These are phyloP conservation scores for Heliconius ismenius DNA, from an alignment of 2,888 invertebrate genomes.

Conservation along the genomic window DNA sequence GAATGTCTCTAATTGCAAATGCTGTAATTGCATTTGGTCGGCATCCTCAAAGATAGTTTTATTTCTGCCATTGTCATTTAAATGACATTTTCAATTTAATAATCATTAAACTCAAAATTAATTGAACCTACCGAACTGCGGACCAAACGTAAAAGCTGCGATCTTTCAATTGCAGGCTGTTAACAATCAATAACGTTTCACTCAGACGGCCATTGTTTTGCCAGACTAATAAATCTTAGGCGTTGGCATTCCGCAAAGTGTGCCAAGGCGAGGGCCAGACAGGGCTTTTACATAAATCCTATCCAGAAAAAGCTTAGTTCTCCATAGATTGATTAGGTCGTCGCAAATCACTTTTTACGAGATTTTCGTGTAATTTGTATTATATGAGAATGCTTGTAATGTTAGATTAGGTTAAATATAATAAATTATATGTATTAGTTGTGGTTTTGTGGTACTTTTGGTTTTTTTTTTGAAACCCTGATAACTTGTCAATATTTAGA, in stretches of 20 bases:
- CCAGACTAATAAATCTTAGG: slow-evolving; percentile 44
- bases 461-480: neutral
- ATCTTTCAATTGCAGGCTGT: slow-evolving; percentile 36
- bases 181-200: slow-evolving; percentile 42
- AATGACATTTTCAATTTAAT: neutral
- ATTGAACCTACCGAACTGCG: slow-evolving; percentile 24
- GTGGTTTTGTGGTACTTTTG: neutral
- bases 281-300: slow-evolving; percentile 37
- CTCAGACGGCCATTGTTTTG: slow-evolving; percentile 42
- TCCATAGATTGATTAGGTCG: slow-evolving; percentile 30
- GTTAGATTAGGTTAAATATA: neutral
- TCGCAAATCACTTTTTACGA: slow-evolving; percentile 16
- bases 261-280: slow-evolving; percentile 40
- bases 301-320: slow-evolving; percentile 30
- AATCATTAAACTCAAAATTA: slow-evolving; percentile 25
- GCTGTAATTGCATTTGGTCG: no score
- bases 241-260: slow-evolving; percentile 36
- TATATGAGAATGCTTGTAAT: neutral
- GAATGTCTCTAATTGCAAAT: no score
- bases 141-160: slow-evolving; percentile 30
- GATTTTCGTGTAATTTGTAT: neutral
- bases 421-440: neutral
- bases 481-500: no score
- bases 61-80: neutral
- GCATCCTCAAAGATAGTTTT: neutral